Percentiles rank a stretch among this genome's conserved stretches.
phyloP scores from a whole-genome alignment of 2,113 vertebrate genomes.

The Gnathonemus longibarbis region DNA sequence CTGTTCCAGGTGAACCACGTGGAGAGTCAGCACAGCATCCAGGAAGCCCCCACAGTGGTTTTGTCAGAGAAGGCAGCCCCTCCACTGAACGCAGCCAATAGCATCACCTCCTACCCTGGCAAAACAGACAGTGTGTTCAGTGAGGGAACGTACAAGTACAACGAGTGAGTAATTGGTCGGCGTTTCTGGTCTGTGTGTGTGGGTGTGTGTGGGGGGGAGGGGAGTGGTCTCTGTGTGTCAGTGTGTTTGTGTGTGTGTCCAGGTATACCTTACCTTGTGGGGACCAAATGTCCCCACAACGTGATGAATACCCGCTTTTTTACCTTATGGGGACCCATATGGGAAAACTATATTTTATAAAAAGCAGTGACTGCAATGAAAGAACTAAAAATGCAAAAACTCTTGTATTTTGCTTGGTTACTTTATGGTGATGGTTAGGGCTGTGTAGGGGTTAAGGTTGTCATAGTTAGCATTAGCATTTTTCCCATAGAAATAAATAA shows the following conservation, averaged over 20 bases:
- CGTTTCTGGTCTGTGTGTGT: background rate
- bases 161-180: slow-evolving; percentile 49
- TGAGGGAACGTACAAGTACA: slow-evolving; percentile 39
- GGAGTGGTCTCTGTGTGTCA: background rate
- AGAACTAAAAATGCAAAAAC: background rate
- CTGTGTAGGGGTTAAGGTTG: no score
- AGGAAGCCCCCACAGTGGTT: slow-evolving; percentile 69
- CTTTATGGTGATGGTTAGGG: background rate
- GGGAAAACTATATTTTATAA: no score
- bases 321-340: no score
- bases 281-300: background rate
- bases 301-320: background rate
- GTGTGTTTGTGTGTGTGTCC: background rate
- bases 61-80: slow-evolving; percentile 71
- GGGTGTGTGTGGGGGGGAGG: background rate
- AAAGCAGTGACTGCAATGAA: no score
- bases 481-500: background rate
- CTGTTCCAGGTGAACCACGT: slow-evolving; percentile 74
- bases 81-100: slow-evolving; percentile 45
- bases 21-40: slow-evolving; percentile 56
- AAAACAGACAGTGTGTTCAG: slow-evolving; percentile 49
- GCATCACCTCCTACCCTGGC: slow-evolving; percentile 52
- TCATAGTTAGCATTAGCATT: no score
- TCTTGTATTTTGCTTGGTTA: background rate
- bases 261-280: no score